These are phyloP conservation scores for Ginglymostoma cirratum DNA, from an alignment of 2,113 vertebrate species.

Conservation along the genomic window DNA sequence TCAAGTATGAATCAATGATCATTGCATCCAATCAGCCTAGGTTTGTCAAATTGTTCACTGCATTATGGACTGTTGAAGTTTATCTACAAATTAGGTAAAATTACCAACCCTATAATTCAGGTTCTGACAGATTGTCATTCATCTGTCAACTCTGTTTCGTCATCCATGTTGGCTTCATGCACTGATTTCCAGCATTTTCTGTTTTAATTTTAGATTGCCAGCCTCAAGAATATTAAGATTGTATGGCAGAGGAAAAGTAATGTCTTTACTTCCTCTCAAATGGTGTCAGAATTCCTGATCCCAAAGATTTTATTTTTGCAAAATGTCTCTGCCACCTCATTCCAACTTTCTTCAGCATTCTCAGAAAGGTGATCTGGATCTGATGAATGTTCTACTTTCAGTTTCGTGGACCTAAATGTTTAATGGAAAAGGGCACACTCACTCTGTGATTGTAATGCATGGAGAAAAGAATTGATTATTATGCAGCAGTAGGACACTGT, in stretches of 20 bases:
- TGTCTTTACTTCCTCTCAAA: not conserved
- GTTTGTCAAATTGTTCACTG: not conserved
- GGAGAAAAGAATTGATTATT: not conserved
- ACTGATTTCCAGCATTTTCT: not conserved
- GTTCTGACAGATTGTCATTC: not conserved
- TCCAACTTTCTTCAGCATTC: not conserved
- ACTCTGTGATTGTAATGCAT: not conserved
- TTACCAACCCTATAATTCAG: not conserved
- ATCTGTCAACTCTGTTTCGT: not conserved
- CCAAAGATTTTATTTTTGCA: not conserved
- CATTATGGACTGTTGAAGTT: not conserved
- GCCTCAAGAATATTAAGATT: too few species aligned
- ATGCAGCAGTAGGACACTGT: not conserved
- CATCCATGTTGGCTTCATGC: not conserved
- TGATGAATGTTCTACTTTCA: not conserved
- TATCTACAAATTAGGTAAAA: not conserved
- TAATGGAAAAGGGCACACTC: not conserved
- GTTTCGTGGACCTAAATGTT: not conserved
- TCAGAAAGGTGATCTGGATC: not conserved
- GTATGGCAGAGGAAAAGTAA: too few species aligned
- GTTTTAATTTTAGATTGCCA: not conserved
- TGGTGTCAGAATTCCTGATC: not conserved
- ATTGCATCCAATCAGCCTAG: not conserved
- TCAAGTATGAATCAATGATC: not conserved
- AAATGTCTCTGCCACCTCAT: not conserved